Percentiles rank a stretch among this genome's conserved stretches.
These are phyloP conservation scores for Entosphenus tridentatus DNA, from an alignment of 2,113 vertebrate genomes.

Conservation along the genomic window DNA sequence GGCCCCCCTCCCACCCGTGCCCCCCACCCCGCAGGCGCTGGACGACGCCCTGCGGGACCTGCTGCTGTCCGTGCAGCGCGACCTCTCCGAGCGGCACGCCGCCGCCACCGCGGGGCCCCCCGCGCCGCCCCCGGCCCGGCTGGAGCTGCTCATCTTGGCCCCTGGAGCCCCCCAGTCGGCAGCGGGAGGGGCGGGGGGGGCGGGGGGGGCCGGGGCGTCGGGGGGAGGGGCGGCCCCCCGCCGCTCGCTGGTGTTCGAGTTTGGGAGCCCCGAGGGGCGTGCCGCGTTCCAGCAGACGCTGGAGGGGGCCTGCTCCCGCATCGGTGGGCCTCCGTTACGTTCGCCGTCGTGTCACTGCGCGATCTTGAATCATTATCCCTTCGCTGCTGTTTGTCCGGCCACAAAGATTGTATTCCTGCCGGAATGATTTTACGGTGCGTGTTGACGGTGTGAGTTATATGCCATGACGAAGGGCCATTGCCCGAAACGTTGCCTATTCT, in stretches of 20 bases:
- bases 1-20: not conserved
- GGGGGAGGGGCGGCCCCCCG: too few species aligned
- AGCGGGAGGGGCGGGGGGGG: too few species aligned
- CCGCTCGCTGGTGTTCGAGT: constrained; percentile 57
- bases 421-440: too few species aligned
- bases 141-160: constrained; percentile 59
- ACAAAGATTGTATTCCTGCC: too few species aligned
- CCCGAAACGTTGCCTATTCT: too few species aligned
- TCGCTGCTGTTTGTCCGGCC: too few species aligned
- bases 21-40: constrained; percentile 30
- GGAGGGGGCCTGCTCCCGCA: constrained; percentile 31
- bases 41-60: constrained; percentile 79
- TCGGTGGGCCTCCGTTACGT: too few species aligned
- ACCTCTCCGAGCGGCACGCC: constrained; percentile 78
- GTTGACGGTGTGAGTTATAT: too few species aligned
- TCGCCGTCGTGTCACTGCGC: too few species aligned
- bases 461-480: too few species aligned
- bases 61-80: constrained; percentile 62
- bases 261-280: constrained; percentile 51
- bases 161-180: constrained; percentile 40
- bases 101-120: constrained; percentile 71
- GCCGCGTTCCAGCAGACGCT: constrained; percentile 72
- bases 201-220: too few species aligned
- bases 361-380: too few species aligned
- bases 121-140: constrained; percentile 45